Evolutionary conservation across 2,113 vertebrate species (phyloP), one percentile per base, ranked within the genome.

Genomic region (Solenodon paradoxus): DNA sequence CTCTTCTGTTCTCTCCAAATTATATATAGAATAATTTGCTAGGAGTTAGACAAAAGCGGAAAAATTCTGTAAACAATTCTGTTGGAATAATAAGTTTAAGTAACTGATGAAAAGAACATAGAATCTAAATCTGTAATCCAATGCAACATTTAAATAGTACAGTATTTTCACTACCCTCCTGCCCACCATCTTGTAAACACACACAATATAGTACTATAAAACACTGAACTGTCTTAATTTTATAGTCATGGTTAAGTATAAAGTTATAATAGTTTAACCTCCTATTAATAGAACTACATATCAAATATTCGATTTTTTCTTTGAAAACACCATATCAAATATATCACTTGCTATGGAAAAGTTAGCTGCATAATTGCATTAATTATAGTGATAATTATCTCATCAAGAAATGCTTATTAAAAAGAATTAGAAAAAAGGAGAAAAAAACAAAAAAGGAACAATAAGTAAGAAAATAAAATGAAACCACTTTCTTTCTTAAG

Each of bases 361-460:
- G 71, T 64, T 30, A 86, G 12, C 89, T 83, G 45, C 7, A 74
- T 42, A 92, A 95, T 84, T 87, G 86, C n/a, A 86, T 79, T 83
- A 80, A 91, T 77, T 77, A 87, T 9, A 84, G 42, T 47, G 13
- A 96, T n/a, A 28, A 22, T 88, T 45, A 93, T 19, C 26, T 86
- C 66, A 92, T 63, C 22, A 95, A 93, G 63, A 95, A 91, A 77
- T 80, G 69, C 22, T 95, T 92, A 15, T 35, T 88, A 85, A 94
- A 94, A 75, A 61, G 30, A 90, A 79, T n/a, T n/a, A n/a, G n/a
- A n/a, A n/a, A n/a, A n/a, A n/a, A n/a, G n/a, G n/a, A n/a, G n/a
- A n/a, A n/a, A n/a, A n/a, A n/a, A n/a, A n/a, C n/a, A n/a, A n/a
- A n/a, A n/a, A n/a, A n/a, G n/a, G n/a, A n/a, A n/a, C n/a, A n/a